Percentiles rank a stretch among this genome's conserved stretches.
These are phyloP conservation scores for Sphinx pinastri DNA, from an alignment of 2,888 invertebrate species.

Conservation along the genomic window DNA sequence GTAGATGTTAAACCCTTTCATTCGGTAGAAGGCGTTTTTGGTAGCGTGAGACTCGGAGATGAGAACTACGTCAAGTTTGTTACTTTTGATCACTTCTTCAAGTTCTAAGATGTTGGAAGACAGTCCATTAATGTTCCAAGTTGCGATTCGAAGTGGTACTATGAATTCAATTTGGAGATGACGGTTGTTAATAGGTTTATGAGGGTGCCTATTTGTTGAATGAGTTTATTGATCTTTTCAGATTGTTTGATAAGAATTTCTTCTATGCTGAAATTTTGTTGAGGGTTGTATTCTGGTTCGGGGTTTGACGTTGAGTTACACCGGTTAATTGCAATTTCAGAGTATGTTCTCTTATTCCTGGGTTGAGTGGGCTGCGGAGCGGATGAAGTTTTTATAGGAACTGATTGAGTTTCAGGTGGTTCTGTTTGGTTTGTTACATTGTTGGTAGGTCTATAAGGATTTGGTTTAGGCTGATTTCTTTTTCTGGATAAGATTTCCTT, in stretches of 20 bases:
- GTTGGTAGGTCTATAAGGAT: background rate
- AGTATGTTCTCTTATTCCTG: background rate
- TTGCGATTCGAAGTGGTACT: background rate
- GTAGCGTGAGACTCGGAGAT: slow-evolving; percentile 4
- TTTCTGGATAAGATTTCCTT: slow-evolving; percentile 32
- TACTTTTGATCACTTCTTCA: background rate
- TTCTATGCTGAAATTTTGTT: slow-evolving; percentile 27
- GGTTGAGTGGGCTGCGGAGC: background rate
- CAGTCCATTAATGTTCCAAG: slow-evolving; percentile 6
- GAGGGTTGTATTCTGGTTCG: background rate
- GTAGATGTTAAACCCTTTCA: slow-evolving; percentile 20
- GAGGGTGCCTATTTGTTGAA: slow-evolving; percentile 33
- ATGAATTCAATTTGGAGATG: background rate
- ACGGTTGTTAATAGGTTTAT: slow-evolving; percentile 19
- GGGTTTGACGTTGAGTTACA: background rate
- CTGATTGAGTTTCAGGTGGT: background rate
- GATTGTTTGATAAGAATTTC: slow-evolving; percentile 32
- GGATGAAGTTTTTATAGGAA: background rate
- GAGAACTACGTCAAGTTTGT: background rate
- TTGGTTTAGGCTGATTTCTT: background rate
- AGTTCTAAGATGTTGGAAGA: background rate
- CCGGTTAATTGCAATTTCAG: background rate
- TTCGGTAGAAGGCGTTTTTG: background rate
- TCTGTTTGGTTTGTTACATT: slow-evolving; percentile 5
- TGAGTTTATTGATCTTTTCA: slow-evolving; percentile 35